Evolutionary conservation across 2,888 invertebrate species (phyloP).

Genomic region (Agonopterix alstromeriana): DNA sequence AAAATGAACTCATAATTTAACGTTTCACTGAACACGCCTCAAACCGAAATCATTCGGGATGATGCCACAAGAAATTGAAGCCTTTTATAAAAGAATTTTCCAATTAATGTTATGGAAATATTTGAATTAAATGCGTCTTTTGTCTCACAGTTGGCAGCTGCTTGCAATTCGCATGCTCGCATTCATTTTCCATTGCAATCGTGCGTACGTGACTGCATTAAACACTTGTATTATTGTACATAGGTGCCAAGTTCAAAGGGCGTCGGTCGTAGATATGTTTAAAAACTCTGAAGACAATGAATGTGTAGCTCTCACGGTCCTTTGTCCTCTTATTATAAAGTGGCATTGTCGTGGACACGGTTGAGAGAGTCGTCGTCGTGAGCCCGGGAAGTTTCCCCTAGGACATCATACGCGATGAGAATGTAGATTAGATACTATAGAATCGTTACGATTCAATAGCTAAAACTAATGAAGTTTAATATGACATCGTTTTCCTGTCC

Average conservation of each 20-base stretch:
- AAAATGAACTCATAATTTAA: constrained; percentile 44
- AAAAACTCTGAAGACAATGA: constrained; percentile 30
- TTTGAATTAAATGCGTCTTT: constrained; percentile 9
- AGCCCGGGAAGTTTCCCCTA: constrained; percentile 53
- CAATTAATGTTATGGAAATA: constrained; percentile 11
- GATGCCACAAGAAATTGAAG: constrained; percentile 2
- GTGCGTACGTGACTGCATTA: constrained; percentile 18
- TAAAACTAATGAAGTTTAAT: constrained; percentile 8
- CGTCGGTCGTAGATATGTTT: constrained; percentile 6
- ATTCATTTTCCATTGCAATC: constrained; percentile 12
- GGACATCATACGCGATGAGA: constrained; percentile 49
- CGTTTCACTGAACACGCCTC: constrained; percentile 38
- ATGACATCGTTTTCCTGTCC: neutral
- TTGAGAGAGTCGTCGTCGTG: constrained; percentile 36
- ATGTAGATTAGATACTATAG: constrained; percentile 57
- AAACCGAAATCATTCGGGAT: constrained; percentile 14
- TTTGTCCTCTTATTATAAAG: constrained; percentile 54
- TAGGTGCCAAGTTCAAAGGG: constrained; percentile 1
- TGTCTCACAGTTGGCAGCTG: constrained; percentile 10
- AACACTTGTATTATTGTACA: neutral
- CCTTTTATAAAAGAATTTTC: constrained; percentile 6
- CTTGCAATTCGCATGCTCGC: constrained; percentile 18
- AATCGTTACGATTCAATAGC: constrained; percentile 49
- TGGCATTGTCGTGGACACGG: constrained; percentile 63
- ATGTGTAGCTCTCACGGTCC: constrained; percentile 53